Evolutionary conservation across 2,888 invertebrate species (phyloP).

Genomic region (Sericinus montela): DNA sequence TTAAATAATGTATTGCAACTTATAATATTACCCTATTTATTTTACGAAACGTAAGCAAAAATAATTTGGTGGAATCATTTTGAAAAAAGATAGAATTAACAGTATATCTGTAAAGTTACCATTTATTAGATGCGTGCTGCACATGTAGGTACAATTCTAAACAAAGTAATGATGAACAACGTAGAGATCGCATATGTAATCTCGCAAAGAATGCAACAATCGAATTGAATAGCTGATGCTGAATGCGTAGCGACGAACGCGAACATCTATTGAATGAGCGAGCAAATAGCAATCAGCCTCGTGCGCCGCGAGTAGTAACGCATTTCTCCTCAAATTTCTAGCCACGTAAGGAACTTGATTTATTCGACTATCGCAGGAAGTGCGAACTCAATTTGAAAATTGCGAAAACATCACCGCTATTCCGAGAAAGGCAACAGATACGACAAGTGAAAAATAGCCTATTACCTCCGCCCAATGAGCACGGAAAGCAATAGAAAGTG

Average conservation of each 20-base stretch:
- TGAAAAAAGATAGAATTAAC: too few relatives aligned
- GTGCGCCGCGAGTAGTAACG: background rate
- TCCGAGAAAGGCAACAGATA: background rate
- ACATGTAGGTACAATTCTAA: background rate
- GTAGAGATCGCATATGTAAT: slow-evolving; percentile 1
- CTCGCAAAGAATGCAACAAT: slow-evolving; percentile 11
- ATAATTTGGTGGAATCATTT: too few relatives aligned
- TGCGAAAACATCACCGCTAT: background rate
- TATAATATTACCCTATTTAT: too few relatives aligned
- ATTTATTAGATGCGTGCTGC: too few relatives aligned
- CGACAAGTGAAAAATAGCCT: slow-evolving; percentile 44
- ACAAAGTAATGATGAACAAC: background rate
- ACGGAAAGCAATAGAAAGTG: slow-evolving; percentile 46
- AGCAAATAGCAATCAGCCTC: slow-evolving; percentile 3
- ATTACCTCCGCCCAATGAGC: slow-evolving; percentile 44
- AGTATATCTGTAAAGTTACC: too few relatives aligned
- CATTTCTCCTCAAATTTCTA: slow-evolving; percentile 1
- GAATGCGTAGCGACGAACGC: slow-evolving; percentile 4
- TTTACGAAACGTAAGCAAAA: too few relatives aligned
- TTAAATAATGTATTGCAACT: too few relatives aligned
- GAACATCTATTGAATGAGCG: slow-evolving; percentile 22
- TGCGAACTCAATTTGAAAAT: slow-evolving; percentile 24
- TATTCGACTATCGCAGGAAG: slow-evolving; percentile 23
- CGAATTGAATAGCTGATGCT: background rate
- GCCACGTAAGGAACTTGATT: background rate